Evolutionary conservation across 2,113 vertebrate species (phyloP).

Genomic region (Oplegnathus fasciatus): DNA sequence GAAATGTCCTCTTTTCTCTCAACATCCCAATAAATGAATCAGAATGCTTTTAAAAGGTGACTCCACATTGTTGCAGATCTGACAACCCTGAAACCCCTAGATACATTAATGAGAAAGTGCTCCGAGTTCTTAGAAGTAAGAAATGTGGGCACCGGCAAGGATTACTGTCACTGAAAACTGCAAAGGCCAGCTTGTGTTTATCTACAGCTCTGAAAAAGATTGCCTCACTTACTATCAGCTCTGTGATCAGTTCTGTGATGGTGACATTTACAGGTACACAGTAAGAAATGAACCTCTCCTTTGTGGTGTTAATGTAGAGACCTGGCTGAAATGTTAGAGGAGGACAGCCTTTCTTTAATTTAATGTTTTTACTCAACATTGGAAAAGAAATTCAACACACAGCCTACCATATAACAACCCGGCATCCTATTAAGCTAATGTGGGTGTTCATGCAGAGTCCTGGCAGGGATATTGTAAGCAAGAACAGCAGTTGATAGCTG

Average conservation of each 20-base stretch:
- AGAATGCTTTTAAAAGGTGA: neutral
- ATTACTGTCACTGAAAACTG: neutral
- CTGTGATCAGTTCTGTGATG: slow-evolving; percentile 6
- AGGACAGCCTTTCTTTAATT: neutral
- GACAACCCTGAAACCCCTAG: neutral
- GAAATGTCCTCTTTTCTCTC: too few relatives aligned
- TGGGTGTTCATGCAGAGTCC: slow-evolving; percentile 33
- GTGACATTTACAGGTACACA: slow-evolving; percentile 42
- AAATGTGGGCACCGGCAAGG: neutral
- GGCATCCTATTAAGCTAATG: slow-evolving; percentile 31
- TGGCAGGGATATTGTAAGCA: slow-evolving; percentile 35
- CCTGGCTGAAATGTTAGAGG: slow-evolving; percentile 4
- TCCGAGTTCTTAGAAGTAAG: neutral
- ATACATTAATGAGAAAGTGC: neutral
- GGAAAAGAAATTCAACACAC: neutral
- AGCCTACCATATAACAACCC: slow-evolving; percentile 8
- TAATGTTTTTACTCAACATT: slow-evolving; percentile 23
- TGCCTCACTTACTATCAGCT: slow-evolving; percentile 6
- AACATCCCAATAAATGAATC: neutral
- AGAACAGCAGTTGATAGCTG: slow-evolving; percentile 40
- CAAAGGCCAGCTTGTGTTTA: slow-evolving; percentile 29
- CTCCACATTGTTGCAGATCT: neutral
- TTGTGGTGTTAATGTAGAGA: neutral
- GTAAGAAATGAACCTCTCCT: neutral
- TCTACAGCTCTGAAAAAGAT: neutral